Percentiles rank a stretch among this genome's conserved stretches.
Evolutionary conservation across 2,888 invertebrate genomes (phyloP).

Genomic region (Steinernema hermaphroditum): DNA sequence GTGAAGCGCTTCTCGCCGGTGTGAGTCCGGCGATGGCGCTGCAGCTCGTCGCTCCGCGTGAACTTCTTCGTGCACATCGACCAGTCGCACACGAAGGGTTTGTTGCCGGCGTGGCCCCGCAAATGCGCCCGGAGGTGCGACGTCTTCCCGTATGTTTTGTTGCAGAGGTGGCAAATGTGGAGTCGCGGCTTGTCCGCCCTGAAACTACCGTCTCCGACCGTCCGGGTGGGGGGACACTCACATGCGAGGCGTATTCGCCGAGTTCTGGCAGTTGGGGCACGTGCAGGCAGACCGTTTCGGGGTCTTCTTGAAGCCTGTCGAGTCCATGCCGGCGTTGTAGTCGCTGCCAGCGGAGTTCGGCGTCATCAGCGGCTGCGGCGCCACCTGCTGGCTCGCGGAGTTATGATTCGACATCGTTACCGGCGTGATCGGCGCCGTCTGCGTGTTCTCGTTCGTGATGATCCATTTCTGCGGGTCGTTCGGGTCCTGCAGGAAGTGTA

Average conservation of each 20-base stretch:
- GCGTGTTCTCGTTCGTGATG: constrained; percentile 60
- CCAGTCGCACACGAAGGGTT: constrained; percentile 57
- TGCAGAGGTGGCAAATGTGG: constrained; percentile 64
- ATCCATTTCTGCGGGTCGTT: constrained; percentile 81
- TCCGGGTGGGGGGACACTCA: constrained; percentile 34
- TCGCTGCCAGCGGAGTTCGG: constrained; percentile 30
- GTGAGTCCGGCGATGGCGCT: constrained; percentile 63
- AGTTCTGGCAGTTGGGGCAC: constrained; percentile 82
- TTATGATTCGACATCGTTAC: constrained; percentile 28
- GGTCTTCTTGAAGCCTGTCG: constrained; percentile 35
- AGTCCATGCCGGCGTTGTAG: constrained; percentile 33
- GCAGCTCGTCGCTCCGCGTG: constrained; percentile 64
- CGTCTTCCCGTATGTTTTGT: constrained; percentile 62
- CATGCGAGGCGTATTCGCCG: constrained; percentile 42
- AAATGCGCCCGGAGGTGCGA: constrained; percentile 56
- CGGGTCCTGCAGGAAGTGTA: constrained; percentile 80
- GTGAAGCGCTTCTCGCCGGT: constrained; percentile 65
- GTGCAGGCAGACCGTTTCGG: constrained; percentile 84
- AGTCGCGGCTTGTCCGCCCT: constrained; percentile 56
- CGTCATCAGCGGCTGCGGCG: constrained; percentile 28
- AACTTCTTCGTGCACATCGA: constrained; percentile 44
- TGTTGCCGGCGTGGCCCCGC: constrained; percentile 59
- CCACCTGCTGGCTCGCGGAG: constrained; percentile 31
- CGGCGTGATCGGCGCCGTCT: constrained; percentile 25
- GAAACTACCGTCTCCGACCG: constrained; percentile 22